These are phyloP conservation scores for Orgyia antiqua DNA, from an alignment of 2,888 invertebrate species.

Conservation along the genomic window DNA sequence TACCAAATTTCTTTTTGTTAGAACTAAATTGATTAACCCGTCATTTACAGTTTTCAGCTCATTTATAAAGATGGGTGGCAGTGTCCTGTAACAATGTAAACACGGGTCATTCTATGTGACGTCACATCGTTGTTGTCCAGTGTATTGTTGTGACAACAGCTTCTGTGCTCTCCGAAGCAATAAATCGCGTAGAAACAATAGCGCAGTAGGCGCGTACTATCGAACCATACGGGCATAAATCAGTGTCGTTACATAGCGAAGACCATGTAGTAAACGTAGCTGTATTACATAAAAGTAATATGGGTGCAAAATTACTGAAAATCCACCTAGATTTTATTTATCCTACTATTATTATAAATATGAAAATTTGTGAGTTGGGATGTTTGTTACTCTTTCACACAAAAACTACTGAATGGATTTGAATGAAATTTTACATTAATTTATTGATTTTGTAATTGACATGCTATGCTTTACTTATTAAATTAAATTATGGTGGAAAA, in stretches of 20 bases:
- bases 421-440: too few species aligned
- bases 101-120: background rate
- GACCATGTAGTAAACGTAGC: constrained; percentile 44
- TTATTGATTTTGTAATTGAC: too few species aligned
- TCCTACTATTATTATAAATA: too few species aligned
- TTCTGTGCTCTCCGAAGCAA: constrained; percentile 40
- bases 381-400: too few species aligned
- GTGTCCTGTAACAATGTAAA: constrained; percentile 17
- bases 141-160: constrained; percentile 54
- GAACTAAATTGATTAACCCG: constrained; percentile 22
- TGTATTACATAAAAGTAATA: constrained; percentile 25
- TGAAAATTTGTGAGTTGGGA: too few species aligned
- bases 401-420: too few species aligned
- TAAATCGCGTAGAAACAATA: constrained; percentile 72
- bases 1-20: constrained; percentile 5
- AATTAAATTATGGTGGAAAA: too few species aligned
- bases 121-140: constrained; percentile 42
- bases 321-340: too few species aligned
- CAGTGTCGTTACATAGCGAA: constrained; percentile 47
- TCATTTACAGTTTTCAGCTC: constrained; percentile 44
- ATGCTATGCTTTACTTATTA: too few species aligned
- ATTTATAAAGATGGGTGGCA: constrained; percentile 49
- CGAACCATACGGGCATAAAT: constrained; percentile 59
- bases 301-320: too few species aligned
- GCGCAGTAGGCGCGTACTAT: constrained; percentile 45